Conservation (phyloP, 2,113 vertebrate genomes). For the Cyanocitta stelleri region DNA sequence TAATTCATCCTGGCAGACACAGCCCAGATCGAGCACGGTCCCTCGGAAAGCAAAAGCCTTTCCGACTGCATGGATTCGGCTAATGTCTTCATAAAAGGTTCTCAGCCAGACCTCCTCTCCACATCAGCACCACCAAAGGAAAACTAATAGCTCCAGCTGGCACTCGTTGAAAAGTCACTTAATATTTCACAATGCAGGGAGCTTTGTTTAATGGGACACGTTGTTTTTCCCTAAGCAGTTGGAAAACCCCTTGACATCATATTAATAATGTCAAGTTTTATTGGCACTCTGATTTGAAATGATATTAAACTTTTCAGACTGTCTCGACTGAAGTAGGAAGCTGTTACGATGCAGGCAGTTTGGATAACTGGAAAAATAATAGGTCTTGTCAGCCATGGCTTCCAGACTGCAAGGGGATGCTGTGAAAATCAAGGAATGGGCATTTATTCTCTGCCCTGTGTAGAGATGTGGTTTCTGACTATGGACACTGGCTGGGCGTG, state of each 20-base stretch:
- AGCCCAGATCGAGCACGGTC: neutral
- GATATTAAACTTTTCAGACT: constrained; percentile 77
- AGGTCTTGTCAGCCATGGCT: neutral
- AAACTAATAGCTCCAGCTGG: constrained; percentile 70
- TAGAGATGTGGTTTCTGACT: accelerated
- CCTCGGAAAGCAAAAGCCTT: constrained; percentile 31
- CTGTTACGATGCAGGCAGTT: constrained; percentile 59
- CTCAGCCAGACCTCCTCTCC: constrained; percentile 39
- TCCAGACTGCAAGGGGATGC: neutral
- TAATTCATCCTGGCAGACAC: constrained; percentile 49
- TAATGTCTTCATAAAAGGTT: constrained; percentile 54
- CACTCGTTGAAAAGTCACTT: constrained; percentile 71
- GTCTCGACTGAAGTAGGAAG: constrained; percentile 63
- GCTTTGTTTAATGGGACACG: constrained; percentile 69
- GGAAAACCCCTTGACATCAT: constrained; percentile 69
- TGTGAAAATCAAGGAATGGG: accelerated
- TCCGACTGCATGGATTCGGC: neutral
- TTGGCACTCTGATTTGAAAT: constrained; percentile 73
- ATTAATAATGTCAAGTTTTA: constrained; percentile 79
- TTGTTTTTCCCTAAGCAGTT: constrained; percentile 71
- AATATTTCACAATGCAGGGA: constrained; percentile 68
- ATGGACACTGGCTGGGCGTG: accelerated
- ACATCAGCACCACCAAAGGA: constrained; percentile 45
- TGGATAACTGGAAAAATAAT: constrained; percentile 38
- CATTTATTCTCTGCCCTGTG: neutral